Conservation (phyloP, 2,113 vertebrate species). For the Rostratula benghalensis region DNA sequence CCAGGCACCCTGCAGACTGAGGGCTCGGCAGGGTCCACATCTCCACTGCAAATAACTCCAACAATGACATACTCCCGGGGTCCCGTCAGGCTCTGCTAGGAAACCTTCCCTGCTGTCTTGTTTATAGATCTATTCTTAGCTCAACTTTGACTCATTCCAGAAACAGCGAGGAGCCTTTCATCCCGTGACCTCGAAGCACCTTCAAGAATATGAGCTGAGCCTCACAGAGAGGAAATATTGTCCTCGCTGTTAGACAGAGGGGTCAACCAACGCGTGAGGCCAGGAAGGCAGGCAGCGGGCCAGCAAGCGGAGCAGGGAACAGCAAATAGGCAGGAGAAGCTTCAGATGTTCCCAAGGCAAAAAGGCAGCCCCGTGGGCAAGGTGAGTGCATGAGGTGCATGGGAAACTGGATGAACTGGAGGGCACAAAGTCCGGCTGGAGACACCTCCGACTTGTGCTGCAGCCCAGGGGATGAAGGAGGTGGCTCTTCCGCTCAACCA, state of each 20-base stretch:
- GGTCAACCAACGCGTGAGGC: not conserved
- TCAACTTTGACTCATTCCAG: slow-evolving; percentile 25
- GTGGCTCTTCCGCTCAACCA: not conserved
- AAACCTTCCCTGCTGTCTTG: slow-evolving; percentile 31
- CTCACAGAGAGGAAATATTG: not conserved
- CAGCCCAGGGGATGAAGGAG: not conserved
- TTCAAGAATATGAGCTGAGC: not conserved
- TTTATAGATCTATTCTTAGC: slow-evolving; percentile 56
- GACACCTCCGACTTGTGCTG: not conserved
- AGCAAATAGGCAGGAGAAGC: not conserved
- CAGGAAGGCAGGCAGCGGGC: not conserved
- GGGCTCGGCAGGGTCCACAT: not conserved
- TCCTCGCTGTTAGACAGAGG: not conserved
- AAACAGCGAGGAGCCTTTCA: slow-evolving; percentile 55
- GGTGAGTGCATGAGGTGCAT: not conserved
- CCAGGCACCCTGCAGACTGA: not conserved
- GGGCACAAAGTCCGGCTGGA: not conserved
- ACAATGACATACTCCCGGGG: not conserved
- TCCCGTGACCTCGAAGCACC: not conserved
- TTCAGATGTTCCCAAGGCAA: not conserved
- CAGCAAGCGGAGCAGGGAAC: not conserved
- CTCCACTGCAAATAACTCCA: not conserved
- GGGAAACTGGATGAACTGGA: fast-evolving
- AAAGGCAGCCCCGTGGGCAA: not conserved
- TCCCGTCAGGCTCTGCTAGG: not conserved